Base-by-base conservation (phyloP, 2,888 invertebrate genomes). In the Ischnura elegans region DNA sequence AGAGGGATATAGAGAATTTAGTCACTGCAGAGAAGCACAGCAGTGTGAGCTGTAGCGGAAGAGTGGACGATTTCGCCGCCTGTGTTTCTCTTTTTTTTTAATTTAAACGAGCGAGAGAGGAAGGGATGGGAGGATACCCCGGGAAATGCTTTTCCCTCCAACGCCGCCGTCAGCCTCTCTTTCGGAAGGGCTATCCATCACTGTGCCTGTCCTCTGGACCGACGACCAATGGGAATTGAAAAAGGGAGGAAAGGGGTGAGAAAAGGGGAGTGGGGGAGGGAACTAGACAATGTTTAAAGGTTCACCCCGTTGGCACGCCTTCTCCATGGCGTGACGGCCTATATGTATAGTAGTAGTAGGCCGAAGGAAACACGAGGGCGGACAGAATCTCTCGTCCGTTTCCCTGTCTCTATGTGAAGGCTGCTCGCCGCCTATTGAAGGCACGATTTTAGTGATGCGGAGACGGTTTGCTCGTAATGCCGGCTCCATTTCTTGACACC, bases 181-280 rank as follows among this genome's bases (percentile, higher is more conserved):
- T 76, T 76, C 76, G 76, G 76, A 76, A 36, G 76, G 76, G 76
- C 36, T 29, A 76, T 76, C 76, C 76, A 76, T 76, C 76, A 76
- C 16, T 76, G 76, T 36, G 51, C 19, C 51, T 51, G 76, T 76
- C 76, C 76, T 76, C 76, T 36, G 76, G 76, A 10, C n/a, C 36
- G 29, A 8, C 36, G 29, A 25, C 76, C 76, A 13, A 76, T 6
- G 36, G 76, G 36, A 76, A 76, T 76, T 76, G 76, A 76, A 36
- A 36, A 76, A 76, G 61, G 61, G 61, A 61, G 21, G 19, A 61
- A 36, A 76, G n/a, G 76, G 25, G 61, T 61, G 5, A 21, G 61
- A n/a, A 61, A 6, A 61, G 61, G 13, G 13, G 61, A 13, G 55
- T 25, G 61, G 51, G 51, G 25, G 61, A 61, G 61, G n/a, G 6